phyloP scores from a whole-genome alignment of 2,797 vertebrate genomes.

The Anas capensis region DNA sequence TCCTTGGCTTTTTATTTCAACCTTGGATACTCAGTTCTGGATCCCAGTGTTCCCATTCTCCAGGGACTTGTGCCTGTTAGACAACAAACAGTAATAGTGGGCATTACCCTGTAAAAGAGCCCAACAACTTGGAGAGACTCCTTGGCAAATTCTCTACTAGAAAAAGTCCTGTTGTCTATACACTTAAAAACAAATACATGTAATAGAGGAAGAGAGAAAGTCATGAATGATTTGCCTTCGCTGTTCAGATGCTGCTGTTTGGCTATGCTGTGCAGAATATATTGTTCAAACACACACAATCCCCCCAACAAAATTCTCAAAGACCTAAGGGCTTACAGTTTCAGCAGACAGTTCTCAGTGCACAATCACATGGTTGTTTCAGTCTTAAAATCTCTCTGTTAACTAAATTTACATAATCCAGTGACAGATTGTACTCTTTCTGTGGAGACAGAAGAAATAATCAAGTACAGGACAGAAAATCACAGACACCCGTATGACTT shows the following conservation, averaged over 20 bases:
- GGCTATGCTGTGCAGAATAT: background rate
- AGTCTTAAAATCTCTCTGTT: background rate
- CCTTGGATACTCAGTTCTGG: background rate
- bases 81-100: background rate
- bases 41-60: background rate
- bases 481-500: background rate
- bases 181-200: background rate
- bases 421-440: conserved; percentile 30
- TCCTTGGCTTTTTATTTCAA: background rate
- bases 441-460: conserved; percentile 36
- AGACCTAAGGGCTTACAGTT: background rate
- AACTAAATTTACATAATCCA: conserved; percentile 10
- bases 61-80: background rate
- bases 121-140: background rate
- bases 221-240: background rate
- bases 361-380: background rate
- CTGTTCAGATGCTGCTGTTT: background rate
- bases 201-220: background rate
- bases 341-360: background rate
- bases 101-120: background rate
- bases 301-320: background rate
- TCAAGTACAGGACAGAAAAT: conserved; percentile 47
- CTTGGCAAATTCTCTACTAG: background rate
- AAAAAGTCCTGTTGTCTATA: accelerated
- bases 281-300: background rate